phyloP scores from a whole-genome alignment of 2,797 vertebrate species.

The Pseudochirops cupreus region DNA sequence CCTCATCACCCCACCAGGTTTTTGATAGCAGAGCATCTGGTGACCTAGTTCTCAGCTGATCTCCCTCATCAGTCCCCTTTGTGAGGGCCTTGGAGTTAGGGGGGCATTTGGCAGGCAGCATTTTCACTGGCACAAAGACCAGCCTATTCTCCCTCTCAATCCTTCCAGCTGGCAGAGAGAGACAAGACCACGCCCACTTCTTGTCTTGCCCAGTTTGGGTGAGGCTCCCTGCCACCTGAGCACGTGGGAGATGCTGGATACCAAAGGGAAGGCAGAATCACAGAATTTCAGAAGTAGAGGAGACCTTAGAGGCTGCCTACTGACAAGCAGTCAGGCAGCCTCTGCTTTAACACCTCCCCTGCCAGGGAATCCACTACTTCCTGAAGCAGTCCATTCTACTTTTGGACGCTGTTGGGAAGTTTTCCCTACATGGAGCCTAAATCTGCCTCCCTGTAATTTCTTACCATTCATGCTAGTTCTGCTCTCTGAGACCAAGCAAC shows the following conservation, averaged over 20 bases:
- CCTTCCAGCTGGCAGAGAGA: conserved; percentile 7
- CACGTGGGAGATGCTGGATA: conserved; percentile 3
- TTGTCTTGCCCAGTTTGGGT: background rate
- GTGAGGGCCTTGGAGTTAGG: conserved; percentile 22
- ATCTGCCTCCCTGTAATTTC: background rate
- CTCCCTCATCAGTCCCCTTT: conserved; percentile 60
- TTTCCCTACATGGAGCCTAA: background rate
- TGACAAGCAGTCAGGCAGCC: background rate
- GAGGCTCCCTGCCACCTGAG: background rate
- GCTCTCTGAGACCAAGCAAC: background rate
- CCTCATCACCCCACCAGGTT: conserved; percentile 66
- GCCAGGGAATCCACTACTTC: background rate
- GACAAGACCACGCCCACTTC: conserved; percentile 17
- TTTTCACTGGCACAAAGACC: conserved; percentile 63
- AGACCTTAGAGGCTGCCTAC: background rate
- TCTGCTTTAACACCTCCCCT: background rate
- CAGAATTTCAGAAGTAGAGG: background rate
- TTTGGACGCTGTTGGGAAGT: background rate
- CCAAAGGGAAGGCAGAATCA: background rate
- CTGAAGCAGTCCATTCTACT: background rate
- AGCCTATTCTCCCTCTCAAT: conserved; percentile 61
- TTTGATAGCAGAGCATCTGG: conserved; percentile 55
- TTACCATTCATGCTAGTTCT: background rate
- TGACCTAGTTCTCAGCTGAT: conserved; percentile 82
- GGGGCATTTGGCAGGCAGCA: conserved; percentile 64